These are phyloP conservation scores for Aldrovandia affinis DNA, from an alignment of 2,797 vertebrate species.

Conservation along the genomic window DNA sequence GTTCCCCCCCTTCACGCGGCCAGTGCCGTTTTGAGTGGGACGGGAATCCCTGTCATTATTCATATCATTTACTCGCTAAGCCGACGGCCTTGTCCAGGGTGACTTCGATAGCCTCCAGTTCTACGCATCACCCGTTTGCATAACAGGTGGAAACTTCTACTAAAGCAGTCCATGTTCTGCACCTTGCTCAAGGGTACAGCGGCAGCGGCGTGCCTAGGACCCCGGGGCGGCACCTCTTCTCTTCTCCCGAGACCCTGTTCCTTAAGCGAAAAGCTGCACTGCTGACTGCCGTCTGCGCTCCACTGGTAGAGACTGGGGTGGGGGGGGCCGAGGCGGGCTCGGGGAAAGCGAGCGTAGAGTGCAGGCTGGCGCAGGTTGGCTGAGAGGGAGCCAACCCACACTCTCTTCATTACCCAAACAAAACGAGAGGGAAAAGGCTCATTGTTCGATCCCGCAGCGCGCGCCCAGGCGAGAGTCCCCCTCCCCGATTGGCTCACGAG, in stretches of 20 bases:
- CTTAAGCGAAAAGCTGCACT: not conserved
- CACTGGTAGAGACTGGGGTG: constrained; percentile 67
- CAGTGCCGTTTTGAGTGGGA: constrained; percentile 60
- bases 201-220: not conserved
- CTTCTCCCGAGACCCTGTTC: not conserved
- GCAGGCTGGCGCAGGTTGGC: constrained; percentile 75
- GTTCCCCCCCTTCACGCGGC: constrained; percentile 65
- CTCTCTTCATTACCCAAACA: constrained; percentile 72
- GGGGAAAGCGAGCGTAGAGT: constrained; percentile 71
- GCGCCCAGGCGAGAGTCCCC: constrained; percentile 28
- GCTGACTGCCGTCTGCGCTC: constrained; percentile 61
- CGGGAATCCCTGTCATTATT: constrained; percentile 56
- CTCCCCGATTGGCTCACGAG: constrained; percentile 3
- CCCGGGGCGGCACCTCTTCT: not conserved
- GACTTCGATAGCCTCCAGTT: not conserved
- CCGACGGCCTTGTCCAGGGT: not conserved
- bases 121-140: not conserved
- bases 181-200: not conserved
- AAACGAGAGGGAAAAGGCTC: constrained; percentile 64
- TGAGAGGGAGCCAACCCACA: constrained; percentile 66
- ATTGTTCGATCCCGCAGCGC: constrained; percentile 51
- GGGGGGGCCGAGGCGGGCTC: constrained; percentile 66
- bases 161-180: not conserved
- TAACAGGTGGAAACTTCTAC: not conserved
- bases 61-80: not conserved